Base-by-base conservation (phyloP, 2,113 vertebrate species). In the Brachyistius frenatus region DNA sequence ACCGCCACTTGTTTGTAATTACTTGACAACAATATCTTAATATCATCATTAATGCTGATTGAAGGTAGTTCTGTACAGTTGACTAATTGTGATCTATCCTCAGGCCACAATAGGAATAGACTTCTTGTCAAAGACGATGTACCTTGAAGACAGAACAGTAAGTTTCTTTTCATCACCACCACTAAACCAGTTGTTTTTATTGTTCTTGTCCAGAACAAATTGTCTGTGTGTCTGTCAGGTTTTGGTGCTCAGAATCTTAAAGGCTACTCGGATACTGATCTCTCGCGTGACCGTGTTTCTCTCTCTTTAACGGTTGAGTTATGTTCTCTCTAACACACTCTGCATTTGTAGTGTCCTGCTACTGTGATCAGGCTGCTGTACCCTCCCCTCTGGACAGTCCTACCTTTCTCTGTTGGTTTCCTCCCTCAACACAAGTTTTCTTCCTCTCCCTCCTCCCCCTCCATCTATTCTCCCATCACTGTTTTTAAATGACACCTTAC, bases 101-200 rank as follows among this genome's bases (percentile, higher is more conserved):
- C 92, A 99, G 98, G 98, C 98, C 89, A 99, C 98, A 76, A 99
- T 99, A 95, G 98, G 98, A 95, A 99, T 99, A 62, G 98, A 99
- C 91, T 99, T 99, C 95, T 95, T 99, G 92, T 99, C 98, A 23
- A 99, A 99, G 97, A 99, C 98, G 55, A 99, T 99, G 98, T 99
- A 99, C 85, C 95, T 99, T 91, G 98, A 99, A 91, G 98, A 99
- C 95, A 95, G 98, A 97, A 99, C 98, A 95, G 98, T 99, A 95
- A 97, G 97, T 72, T 65, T 52, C 15, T 52, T 47, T 67, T 73
- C 49, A 54, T 68, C 0, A 37, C 30, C 46, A 2, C 3, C 31
- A n/a, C 3, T 47, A 9, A 16, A 44, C 41, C 7, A 0, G 1
- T 54, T 3, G 4, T 8, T 8, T 50, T 58, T 70, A 33, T 55